These are phyloP conservation scores for Plectrocnemia conspersa DNA, from an alignment of 1,140 invertebrate species.

Conservation along the genomic window DNA sequence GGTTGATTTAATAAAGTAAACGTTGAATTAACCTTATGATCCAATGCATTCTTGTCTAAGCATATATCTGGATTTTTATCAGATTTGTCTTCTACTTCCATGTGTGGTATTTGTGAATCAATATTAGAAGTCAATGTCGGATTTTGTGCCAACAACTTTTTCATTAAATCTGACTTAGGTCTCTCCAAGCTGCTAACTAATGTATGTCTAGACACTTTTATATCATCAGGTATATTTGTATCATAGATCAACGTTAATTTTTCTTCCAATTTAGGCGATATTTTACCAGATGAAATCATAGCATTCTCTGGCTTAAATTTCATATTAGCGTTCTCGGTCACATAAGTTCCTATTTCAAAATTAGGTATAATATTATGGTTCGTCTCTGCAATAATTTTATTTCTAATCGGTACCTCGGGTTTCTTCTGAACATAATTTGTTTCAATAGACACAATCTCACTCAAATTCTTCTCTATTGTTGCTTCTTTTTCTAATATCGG, in stretches of 20 bases:
- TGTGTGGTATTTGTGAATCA: slow-evolving; percentile 38
- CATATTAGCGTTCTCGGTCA: slow-evolving; percentile 16
- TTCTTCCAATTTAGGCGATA: slow-evolving; percentile 39
- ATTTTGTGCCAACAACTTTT: slow-evolving; percentile 50
- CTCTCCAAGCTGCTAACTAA: slow-evolving; percentile 53
- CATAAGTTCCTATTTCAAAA: slow-evolving; percentile 33
- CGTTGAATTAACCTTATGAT: slow-evolving; percentile 43
- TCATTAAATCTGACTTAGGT: slow-evolving; percentile 54
- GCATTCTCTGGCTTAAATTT: slow-evolving; percentile 29
- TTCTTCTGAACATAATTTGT: slow-evolving; percentile 3
- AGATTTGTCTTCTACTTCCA: slow-evolving; percentile 38
- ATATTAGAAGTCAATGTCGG: slow-evolving; percentile 49
- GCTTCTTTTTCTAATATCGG: slow-evolving; percentile 2
- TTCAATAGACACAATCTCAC: not conserved
- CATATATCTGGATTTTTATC: slow-evolving; percentile 34
- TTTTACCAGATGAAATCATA: slow-evolving; percentile 17
- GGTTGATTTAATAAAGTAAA: slow-evolving; percentile 48
- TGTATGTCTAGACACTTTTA: slow-evolving; percentile 55
- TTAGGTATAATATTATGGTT: slow-evolving; percentile 20
- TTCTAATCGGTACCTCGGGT: slow-evolving; percentile 26
- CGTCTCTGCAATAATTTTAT: slow-evolving; percentile 16
- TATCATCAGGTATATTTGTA: slow-evolving; percentile 56
- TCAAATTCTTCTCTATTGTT: slow-evolving; percentile 1
- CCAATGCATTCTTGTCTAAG: slow-evolving; percentile 37
- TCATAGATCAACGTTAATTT: slow-evolving; percentile 49